Evolutionary conservation across 2,888 invertebrate genomes (phyloP), one percentile per base, ranked within the genome.

Genomic region (Chironomus tentans): DNA sequence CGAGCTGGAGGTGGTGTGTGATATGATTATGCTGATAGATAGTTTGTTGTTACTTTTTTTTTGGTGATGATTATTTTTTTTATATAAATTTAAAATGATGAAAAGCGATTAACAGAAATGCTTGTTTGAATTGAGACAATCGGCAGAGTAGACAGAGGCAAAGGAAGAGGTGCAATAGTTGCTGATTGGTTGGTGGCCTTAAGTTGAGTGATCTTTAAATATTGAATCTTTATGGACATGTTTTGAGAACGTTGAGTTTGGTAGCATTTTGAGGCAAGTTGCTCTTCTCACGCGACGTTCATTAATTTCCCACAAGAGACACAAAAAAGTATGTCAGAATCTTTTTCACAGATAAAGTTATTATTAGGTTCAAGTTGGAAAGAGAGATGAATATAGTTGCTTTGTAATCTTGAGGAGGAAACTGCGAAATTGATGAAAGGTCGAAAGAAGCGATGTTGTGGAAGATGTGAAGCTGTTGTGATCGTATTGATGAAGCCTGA

Each of bases 381-480:
- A 72, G 10, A 72, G 50, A 70, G 50, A 22, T 47, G 50, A 24
- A 48, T 22, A n/a, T 70, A 70, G 21, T 1, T 18, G 15, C 62
- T 24, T 56, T 28, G 15, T 38, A 38, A 72, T n/a, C 28, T 61
- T 61, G 62, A 28, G 22, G 46, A 62, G 12, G 28, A 62, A 13
- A 12, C 46, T 56, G 56, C 56, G 56, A 56, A 56, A 56, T 56
- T 56, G 72, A 50, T 72, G 72, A 28, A 72, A 48, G 48, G 47
- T 18, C 70, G 70, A 70, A 18, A 47, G 62, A 72, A 72, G 72
- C 72, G 72, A 72, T 72, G 56, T 56, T 4, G 56, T 56, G 56
- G 56, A 72, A 24, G 62, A 61, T 72, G 72, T 72, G 61, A 13
- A 6, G 70, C 46, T 70, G 70, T 70, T 50, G 70, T 48, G 22